A percentile compares a stretch with the other conserved stretches of the same genome.
Conservation (phyloP, 2,888 invertebrate genomes). For the Leptopilina drosophilae region DNA sequence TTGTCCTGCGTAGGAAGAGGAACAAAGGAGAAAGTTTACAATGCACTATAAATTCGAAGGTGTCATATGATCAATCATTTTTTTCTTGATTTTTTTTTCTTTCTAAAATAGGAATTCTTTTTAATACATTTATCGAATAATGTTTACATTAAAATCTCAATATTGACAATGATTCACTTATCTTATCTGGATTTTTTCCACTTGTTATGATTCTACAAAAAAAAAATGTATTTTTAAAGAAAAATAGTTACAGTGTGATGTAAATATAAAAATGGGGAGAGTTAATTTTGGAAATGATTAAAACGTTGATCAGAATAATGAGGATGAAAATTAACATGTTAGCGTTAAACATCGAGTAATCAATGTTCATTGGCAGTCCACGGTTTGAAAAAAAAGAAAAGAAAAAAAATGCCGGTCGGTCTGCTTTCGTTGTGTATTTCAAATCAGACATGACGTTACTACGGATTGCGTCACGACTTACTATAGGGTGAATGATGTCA, state of each 20-base stretch:
- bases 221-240: background rate
- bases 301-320: slow-evolving; percentile 8
- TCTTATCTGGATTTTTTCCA: background rate
- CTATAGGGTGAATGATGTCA: slow-evolving; percentile 75
- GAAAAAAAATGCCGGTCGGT: slow-evolving; percentile 31
- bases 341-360: slow-evolving; percentile 23
- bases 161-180: background rate
- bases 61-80: background rate
- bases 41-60: background rate
- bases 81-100: background rate
- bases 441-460: slow-evolving; percentile 66
- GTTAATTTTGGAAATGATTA: slow-evolving; percentile 36
- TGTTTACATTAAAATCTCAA: background rate
- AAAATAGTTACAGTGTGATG: background rate
- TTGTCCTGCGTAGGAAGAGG: background rate
- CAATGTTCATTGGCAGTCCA: slow-evolving; percentile 3
- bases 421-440: slow-evolving; percentile 26
- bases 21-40: slow-evolving; percentile 3
- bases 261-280: background rate
- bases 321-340: slow-evolving; percentile 5
- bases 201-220: background rate
- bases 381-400: background rate
- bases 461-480: slow-evolving; percentile 72
- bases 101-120: background rate
- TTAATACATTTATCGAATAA: background rate